A percentile compares a stretch with the other conserved stretches of the same genome.
Evolutionary conservation across 2,113 vertebrate genomes (phyloP).

Genomic region (Scolopax mira): DNA sequence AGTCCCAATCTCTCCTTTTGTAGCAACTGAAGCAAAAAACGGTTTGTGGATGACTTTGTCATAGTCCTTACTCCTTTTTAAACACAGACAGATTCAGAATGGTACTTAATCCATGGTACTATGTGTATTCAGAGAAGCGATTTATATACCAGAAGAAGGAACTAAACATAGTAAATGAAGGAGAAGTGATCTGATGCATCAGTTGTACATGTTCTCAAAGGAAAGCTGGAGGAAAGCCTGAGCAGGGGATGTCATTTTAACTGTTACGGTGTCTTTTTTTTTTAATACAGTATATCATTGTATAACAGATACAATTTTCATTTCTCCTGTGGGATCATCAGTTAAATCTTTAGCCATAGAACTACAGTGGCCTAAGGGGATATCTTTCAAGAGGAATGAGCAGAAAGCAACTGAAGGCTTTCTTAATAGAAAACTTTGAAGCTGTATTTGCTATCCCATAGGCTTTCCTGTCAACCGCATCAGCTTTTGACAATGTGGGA

Average conservation of each 20-base stretch:
- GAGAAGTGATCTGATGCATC: neutral
- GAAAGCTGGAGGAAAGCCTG: neutral
- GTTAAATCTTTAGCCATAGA: constrained; percentile 38
- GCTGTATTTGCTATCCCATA: constrained; percentile 30
- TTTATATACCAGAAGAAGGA: neutral
- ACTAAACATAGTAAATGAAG: neutral
- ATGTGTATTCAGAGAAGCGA: neutral
- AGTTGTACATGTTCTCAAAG: neutral
- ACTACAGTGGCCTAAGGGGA: constrained; percentile 4
- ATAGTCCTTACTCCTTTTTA: neutral
- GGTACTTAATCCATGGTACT: neutral
- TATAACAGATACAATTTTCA: neutral
- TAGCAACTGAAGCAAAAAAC: neutral
- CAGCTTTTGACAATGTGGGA: constrained; percentile 36
- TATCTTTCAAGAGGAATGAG: constrained; percentile 49
- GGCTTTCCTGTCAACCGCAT: constrained; percentile 41
- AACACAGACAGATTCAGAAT: neutral
- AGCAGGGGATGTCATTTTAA: neutral
- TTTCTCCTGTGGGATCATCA: constrained; percentile 9
- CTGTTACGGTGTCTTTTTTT: neutral
- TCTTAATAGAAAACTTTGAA: constrained; percentile 51
- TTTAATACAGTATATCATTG: neutral
- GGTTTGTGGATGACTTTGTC: neutral
- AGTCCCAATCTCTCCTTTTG: neutral
- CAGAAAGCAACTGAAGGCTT: neutral